phyloP scores from a whole-genome alignment of 2,888 invertebrate genomes.

The Calliopum simillimum region DNA sequence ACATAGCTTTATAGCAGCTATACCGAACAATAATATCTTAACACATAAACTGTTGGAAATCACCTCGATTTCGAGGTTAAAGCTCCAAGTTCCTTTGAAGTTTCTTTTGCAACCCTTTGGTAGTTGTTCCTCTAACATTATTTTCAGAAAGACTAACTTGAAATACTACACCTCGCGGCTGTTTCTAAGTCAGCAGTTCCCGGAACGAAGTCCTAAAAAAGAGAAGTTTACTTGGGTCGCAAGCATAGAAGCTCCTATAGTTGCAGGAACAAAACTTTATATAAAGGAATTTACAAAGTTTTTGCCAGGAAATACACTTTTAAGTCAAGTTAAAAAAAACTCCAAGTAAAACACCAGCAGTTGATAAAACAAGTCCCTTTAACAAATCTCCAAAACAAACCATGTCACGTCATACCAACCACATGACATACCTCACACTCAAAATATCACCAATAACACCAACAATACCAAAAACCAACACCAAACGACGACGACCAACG shows the following conservation, averaged over 20 bases:
- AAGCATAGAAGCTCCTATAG: too few relatives aligned
- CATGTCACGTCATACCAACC: slow-evolving; percentile 4
- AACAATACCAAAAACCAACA: slow-evolving; percentile 1
- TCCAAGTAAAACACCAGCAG: not conserved
- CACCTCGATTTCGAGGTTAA: too few relatives aligned
- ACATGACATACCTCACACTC: slow-evolving; percentile 16
- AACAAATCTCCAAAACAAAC: not conserved
- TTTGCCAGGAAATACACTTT: not conserved
- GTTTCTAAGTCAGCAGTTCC: too few relatives aligned
- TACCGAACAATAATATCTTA: too few relatives aligned
- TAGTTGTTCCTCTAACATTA: too few relatives aligned
- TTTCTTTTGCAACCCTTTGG: too few relatives aligned
- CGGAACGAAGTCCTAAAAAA: not conserved
- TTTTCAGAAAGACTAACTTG: too few relatives aligned
- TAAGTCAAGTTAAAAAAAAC: not conserved
- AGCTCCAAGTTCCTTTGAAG: too few relatives aligned
- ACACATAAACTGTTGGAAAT: too few relatives aligned
- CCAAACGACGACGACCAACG: not conserved
- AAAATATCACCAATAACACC: not conserved
- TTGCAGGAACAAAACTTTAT: not conserved
- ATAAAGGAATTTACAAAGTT: not conserved
- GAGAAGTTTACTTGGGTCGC: slow-evolving; percentile 37
- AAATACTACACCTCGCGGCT: too few relatives aligned
- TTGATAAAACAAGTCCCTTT: not conserved
- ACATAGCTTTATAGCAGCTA: too few relatives aligned